Evolutionary conservation across 2,113 vertebrate genomes (phyloP), one percentile per base, ranked within the genome.

Genomic region (Engraulis encrasicolus): DNA sequence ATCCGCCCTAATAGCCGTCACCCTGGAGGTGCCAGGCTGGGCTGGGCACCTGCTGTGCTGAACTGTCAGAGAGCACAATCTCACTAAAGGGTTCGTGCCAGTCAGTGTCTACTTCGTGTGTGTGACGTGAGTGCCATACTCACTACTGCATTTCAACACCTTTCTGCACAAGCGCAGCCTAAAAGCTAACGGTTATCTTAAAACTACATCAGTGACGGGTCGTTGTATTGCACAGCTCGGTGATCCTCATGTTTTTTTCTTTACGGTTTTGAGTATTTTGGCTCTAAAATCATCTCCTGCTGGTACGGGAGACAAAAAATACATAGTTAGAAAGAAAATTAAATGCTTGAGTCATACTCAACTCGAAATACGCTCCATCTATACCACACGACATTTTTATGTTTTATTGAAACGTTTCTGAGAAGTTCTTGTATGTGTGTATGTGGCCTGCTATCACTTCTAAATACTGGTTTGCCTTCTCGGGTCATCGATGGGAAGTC

Each of bases 231-330:
- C 66, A 74, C 66, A 74, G 66, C 23, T 17, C 23, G 34, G 5
- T 18, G 31, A 27, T 74, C 27, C 3, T 74, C n/a, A n/a, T 34
- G 66, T 15, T 31, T 66, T 71, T 27, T 58, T n/a, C n/a, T n/a
- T 20, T 74, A 27, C 66, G 31, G 66, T 31, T 74, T 74, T 36
- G 31, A 74, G 66, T 74, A 15, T 74, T n/a, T 15, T 15, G 31
- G 17, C 38, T 82, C 86, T 79, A 82, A 78, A 80, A 71, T 52
- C 54, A 50, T 85, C 83, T 94, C 94, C 94, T 93, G 95, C 95
- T 85, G 95, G 94, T 77, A 90, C 93, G 52, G 94, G 94, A 94
- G 90, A 87, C 34, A 45, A 45, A 45, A 45, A 36, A 3, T 15
- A 34, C n/a, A n/a, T n/a, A 74, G 27, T 34, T 14, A 34, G 40